Conservation (phyloP, 2,113 vertebrate species). For the Monopterus albus region DNA sequence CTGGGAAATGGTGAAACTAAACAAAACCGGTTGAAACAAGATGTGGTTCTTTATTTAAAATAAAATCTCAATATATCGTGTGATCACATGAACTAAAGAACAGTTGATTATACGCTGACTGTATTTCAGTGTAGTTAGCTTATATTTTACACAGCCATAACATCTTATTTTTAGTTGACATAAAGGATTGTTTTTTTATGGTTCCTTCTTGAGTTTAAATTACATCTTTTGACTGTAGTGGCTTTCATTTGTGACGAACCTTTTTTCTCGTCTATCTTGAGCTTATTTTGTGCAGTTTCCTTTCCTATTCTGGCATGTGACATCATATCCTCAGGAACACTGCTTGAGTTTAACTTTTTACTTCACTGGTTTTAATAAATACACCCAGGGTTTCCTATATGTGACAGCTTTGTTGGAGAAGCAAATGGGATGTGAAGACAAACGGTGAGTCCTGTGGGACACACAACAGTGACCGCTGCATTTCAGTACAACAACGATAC, state of each 20-base stretch:
- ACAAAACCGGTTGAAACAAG: background rate
- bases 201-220: background rate
- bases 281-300: slow-evolving; percentile 8
- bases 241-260: background rate
- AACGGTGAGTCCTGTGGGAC: slow-evolving; percentile 64
- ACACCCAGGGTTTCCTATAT: slow-evolving; percentile 26
- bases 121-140: too few species aligned
- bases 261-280: background rate
- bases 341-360: slow-evolving; percentile 7
- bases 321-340: slow-evolving; percentile 51
- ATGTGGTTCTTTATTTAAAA: background rate
- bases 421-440: slow-evolving; percentile 72
- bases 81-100: too few species aligned
- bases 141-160: background rate
- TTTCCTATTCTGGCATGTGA: slow-evolving; percentile 18
- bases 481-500: slow-evolving; percentile 55
- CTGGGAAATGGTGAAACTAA: slow-evolving; percentile 32
- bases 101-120: too few species aligned
- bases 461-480: slow-evolving; percentile 41
- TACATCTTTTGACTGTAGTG: background rate
- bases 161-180: background rate
- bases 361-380: slow-evolving; percentile 21
- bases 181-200: background rate
- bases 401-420: slow-evolving; percentile 23
- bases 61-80: too few species aligned